phyloP scores from a whole-genome alignment of 2,113 vertebrate species.

The Ptychochromis oligacanthus region DNA sequence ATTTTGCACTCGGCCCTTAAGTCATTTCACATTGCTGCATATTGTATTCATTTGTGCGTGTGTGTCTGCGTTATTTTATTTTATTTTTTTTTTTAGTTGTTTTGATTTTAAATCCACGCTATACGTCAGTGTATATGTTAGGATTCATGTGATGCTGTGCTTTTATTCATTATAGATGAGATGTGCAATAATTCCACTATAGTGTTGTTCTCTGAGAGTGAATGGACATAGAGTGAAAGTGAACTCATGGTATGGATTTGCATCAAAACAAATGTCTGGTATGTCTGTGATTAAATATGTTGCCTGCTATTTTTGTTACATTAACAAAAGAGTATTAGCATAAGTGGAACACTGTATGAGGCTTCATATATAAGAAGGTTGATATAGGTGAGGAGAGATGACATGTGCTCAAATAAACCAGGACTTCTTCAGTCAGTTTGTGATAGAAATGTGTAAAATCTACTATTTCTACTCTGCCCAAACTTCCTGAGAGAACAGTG shows the following conservation, averaged over 20 bases:
- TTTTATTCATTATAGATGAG: constrained; percentile 46
- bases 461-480: too few relatives aligned
- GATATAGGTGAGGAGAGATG: constrained; percentile 16
- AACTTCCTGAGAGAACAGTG: constrained; percentile 33
- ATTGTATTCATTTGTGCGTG: background rate
- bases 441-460: background rate
- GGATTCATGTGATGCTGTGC: constrained; percentile 15
- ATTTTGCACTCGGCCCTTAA: constrained; percentile 44
- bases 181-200: constrained; percentile 68
- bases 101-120: background rate
- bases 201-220: constrained; percentile 24
- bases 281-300: constrained; percentile 26
- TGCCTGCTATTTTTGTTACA: constrained; percentile 68
- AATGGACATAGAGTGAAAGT: constrained; percentile 13
- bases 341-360: constrained; percentile 26
- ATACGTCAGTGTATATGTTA: constrained; percentile 27
- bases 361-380: constrained; percentile 21
- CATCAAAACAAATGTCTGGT: constrained; percentile 11
- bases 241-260: constrained; percentile 12
- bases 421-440: constrained; percentile 3
- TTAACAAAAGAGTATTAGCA: constrained; percentile 63
- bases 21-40: constrained; percentile 25
- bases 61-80: too few relatives aligned
- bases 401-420: constrained; percentile 38
- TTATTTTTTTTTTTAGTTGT: too few relatives aligned